Base-by-base conservation (phyloP, 1,140 invertebrate species). In the Brachionus asplanchnoidis region DNA sequence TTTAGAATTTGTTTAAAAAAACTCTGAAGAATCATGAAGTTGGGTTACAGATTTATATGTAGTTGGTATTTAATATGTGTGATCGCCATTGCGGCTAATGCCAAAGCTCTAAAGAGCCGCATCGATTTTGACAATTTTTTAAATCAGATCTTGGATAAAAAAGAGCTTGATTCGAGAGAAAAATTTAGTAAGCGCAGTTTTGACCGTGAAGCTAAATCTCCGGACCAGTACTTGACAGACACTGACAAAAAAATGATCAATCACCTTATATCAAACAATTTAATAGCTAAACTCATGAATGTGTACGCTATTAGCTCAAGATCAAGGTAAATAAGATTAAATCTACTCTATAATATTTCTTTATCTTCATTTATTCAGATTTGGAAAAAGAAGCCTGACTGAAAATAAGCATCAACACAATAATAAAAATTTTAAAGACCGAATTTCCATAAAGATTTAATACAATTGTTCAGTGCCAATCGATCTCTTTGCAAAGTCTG, bases 211-310 rank as follows among this genome's bases (percentile, higher is more conserved):
- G 17, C 53, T 60, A 1, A 70, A 36, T 23, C 26, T 3, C 36
- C 36, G 6, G 73, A 77, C 20, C 40, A 77, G 26, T 77, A 77
- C 50, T 77, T 77, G 20, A 77, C 42, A 14, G 73, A 77, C 23
- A 50, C 8, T 12, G 73, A 77, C 26, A 77, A 77, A 26, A 50
- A 46, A 26, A 23, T 77, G 17, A 77, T 77, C 42, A 77, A 77
- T 26, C 4, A 77, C 8, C 8, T 50, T 2, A 77, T 77, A 53
- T 12, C 73, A 26, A 77, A 77, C n/a, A 77, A 77, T 77, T 50
- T 77, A 50, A 77, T 77, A 26, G 44, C 17, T 6, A 77, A 77
- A 26, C 14, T 77, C 9, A 77, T 50, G 26, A 77, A 50, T n/a
- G 53, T 50, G 17, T 77, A 77, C 26, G 73, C 73, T 1, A 28